Percentiles rank a stretch among this genome's conserved stretches.
phyloP scores from a whole-genome alignment of 2,888 invertebrate species.

The Drosophila dives region DNA sequence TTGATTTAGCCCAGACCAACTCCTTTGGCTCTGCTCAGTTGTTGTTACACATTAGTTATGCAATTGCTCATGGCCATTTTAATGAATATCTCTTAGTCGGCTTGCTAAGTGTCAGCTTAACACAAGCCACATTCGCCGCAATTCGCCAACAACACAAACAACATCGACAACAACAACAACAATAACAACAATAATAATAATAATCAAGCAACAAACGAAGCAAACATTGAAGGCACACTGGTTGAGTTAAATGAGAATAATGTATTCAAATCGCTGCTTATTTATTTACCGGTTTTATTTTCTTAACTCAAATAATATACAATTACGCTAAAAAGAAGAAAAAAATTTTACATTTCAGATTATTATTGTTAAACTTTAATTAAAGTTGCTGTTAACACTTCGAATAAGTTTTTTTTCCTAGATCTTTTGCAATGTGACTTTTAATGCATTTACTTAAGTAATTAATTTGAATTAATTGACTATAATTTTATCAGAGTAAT shows the following conservation, averaged over 20 bases:
- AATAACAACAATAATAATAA: conserved; percentile 8
- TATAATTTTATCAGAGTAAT: background rate
- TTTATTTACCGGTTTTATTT: background rate
- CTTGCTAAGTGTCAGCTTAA: conserved; percentile 62
- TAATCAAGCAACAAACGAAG: conserved; percentile 5
- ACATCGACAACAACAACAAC: conserved; percentile 6
- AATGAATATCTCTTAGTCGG: conserved; percentile 68
- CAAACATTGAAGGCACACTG: conserved; percentile 40
- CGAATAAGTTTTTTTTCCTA: background rate
- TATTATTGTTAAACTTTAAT: background rate
- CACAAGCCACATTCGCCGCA: conserved; percentile 39
- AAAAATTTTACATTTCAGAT: background rate
- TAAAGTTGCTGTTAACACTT: background rate
- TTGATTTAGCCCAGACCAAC: conserved; percentile 14
- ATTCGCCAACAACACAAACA: conserved; percentile 9
- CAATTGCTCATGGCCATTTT: conserved; percentile 55
- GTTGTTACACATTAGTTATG: conserved; percentile 64
- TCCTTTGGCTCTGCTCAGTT: conserved; percentile 9
- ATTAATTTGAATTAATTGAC: background rate
- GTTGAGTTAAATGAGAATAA: background rate
- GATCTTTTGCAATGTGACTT: background rate
- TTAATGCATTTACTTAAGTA: background rate
- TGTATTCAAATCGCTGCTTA: background rate
- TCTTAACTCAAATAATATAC: too few relatives aligned
- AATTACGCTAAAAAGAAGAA: background rate